Evolutionary conservation across 23 tunicate species (phyloP).

Genomic region (Corella eumyota): DNA sequence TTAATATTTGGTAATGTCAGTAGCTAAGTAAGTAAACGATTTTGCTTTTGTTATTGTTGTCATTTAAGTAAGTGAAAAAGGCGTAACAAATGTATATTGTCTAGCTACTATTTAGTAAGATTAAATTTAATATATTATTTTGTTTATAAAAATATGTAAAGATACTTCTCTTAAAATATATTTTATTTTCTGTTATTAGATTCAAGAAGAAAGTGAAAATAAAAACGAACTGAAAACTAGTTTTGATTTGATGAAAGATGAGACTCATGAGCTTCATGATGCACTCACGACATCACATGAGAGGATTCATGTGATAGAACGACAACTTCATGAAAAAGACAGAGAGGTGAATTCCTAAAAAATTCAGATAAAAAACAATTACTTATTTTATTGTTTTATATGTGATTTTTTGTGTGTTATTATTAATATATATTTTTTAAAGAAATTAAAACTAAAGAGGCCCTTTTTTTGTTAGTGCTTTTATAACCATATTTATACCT

Average conservation of each 20-base stretch:
- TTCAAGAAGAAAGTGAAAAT: conserved; percentile 11
- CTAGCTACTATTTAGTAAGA: background rate
- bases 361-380: too few species aligned
- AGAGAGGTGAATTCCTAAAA: conserved; percentile 50
- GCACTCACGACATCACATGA: conserved; percentile 38
- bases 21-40: too few species aligned
- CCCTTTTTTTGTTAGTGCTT: too few species aligned
- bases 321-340: conserved; percentile 49
- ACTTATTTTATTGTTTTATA: too few species aligned
- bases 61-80: too few species aligned
- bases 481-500: too few species aligned
- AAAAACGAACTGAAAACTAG: conserved; percentile 18
- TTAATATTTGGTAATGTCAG: too few species aligned
- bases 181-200: conserved; percentile 12
- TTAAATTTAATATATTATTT: background rate
- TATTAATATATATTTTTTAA: too few species aligned
- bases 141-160: background rate
- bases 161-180: background rate
- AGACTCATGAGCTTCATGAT: conserved; percentile 15
- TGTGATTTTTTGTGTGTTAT: too few species aligned
- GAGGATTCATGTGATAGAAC: conserved; percentile 30
- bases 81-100: too few species aligned
- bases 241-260: conserved; percentile 34
- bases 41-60: too few species aligned
- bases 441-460: too few species aligned